Conservation (phyloP, 2,797 vertebrate genomes). For the Bradypodion pumilum region DNA sequence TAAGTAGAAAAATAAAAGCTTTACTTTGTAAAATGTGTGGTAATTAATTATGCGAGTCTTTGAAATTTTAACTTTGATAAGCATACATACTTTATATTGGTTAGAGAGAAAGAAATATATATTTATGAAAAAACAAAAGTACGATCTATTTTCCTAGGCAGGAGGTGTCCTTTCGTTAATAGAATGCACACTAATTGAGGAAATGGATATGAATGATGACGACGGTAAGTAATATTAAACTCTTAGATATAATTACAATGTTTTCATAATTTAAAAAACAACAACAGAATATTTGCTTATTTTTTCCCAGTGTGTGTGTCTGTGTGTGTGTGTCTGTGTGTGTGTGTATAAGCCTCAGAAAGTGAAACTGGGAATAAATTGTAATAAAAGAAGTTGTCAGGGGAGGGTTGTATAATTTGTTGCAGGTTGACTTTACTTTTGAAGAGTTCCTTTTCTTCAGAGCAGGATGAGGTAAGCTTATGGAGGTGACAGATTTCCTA, state of each 20-base stretch:
- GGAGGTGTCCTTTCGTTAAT: conserved; percentile 96
- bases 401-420: not conserved
- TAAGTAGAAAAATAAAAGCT: conserved; percentile 2
- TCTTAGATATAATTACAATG: conserved; percentile 48
- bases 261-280: conserved; percentile 39
- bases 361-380: not conserved
- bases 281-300: not conserved
- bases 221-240: conserved; percentile 85
- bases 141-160: conserved; percentile 81
- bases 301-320: too few relatives aligned
- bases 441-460: not conserved
- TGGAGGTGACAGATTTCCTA: not conserved
- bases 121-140: conserved; percentile 44
- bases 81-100: conserved; percentile 26
- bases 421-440: not conserved
- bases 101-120: conserved; percentile 2
- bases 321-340: too few relatives aligned
- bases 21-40: not conserved
- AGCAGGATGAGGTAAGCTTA: not conserved
- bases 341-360: not conserved
- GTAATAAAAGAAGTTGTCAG: not conserved
- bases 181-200: conserved; percentile 94
- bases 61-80: conserved; percentile 14
- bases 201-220: conserved; percentile 90
- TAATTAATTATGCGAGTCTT: not conserved